A percentile compares a stretch with the other conserved stretches of the same genome.
These are phyloP conservation scores for Embidobia sp. DNA, from an alignment of 2,888 invertebrate genomes.

Conservation along the genomic window DNA sequence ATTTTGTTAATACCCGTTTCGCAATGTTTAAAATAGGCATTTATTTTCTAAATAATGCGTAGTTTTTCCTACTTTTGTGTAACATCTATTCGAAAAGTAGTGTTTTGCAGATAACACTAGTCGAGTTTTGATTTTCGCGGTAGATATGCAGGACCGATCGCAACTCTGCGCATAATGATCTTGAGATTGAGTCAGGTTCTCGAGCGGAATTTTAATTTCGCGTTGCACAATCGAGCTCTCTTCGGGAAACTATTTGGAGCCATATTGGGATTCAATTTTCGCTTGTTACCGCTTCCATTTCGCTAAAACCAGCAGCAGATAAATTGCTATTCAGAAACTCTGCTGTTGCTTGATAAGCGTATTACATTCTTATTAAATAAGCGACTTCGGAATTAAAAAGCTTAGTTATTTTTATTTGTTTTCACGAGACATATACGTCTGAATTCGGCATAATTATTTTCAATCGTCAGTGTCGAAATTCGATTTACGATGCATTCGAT, in stretches of 20 bases:
- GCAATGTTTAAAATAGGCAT: slow-evolving; percentile 13
- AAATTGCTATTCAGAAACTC: slow-evolving; percentile 43
- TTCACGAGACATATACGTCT: neutral
- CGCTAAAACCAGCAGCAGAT: slow-evolving; percentile 35
- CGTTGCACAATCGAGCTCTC: slow-evolving; percentile 60
- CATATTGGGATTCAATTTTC: slow-evolving; percentile 62
- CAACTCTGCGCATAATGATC: slow-evolving; percentile 61
- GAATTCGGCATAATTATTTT: slow-evolving; percentile 4
- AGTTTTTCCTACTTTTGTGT: slow-evolving; percentile 29
- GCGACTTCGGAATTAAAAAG: slow-evolving; percentile 10
- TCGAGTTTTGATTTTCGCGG: slow-evolving; percentile 57
- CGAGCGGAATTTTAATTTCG: slow-evolving; percentile 62
- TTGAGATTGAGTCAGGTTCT: slow-evolving; percentile 64
- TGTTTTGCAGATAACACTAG: slow-evolving; percentile 40
- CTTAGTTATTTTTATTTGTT: slow-evolving; percentile 1
- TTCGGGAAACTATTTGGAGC: slow-evolving; percentile 60
- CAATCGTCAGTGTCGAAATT: neutral
- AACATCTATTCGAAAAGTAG: slow-evolving; percentile 34
- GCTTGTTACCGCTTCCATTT: slow-evolving; percentile 54
- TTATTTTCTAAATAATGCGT: slow-evolving; percentile 34
- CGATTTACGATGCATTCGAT: slow-evolving; percentile 7
- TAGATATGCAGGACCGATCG: slow-evolving; percentile 62
- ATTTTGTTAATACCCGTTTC: slow-evolving; percentile 8
- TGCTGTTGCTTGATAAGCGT: slow-evolving; percentile 9
- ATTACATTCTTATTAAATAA: slow-evolving; percentile 30